Evolutionary conservation across 2,797 vertebrate species (phyloP).

Genomic region (Lates japonicus): DNA sequence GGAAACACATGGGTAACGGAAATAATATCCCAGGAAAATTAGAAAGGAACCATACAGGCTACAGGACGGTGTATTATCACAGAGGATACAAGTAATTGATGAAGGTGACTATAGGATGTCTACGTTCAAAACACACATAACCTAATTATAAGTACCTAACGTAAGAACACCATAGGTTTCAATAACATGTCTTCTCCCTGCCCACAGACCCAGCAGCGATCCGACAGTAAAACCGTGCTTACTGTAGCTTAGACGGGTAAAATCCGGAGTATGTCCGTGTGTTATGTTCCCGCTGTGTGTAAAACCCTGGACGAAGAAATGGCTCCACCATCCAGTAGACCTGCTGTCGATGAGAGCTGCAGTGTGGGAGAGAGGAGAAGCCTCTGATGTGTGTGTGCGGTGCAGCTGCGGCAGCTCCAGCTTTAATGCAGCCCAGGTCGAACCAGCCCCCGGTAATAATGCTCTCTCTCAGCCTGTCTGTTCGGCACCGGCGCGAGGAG

Average conservation of each 20-base stretch:
- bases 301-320: not conserved
- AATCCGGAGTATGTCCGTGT: slow-evolving; percentile 49
- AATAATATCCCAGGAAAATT: not conserved
- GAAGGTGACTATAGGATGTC: too few species aligned
- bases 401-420: slow-evolving; percentile 80
- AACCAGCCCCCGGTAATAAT: slow-evolving; percentile 78
- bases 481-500: slow-evolving; percentile 25
- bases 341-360: slow-evolving; percentile 64
- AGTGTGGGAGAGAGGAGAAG: slow-evolving; percentile 57
- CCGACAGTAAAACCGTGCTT: slow-evolving; percentile 42
- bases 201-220: slow-evolving; percentile 32
- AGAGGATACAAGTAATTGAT: too few species aligned
- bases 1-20: not conserved
- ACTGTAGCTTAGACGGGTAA: slow-evolving; percentile 53
- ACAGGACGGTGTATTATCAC: not conserved
- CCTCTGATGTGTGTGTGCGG: slow-evolving; percentile 66
- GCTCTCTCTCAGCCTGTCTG: slow-evolving; percentile 50
- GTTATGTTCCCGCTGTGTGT: slow-evolving; percentile 28
- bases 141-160: not conserved
- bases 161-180: slow-evolving; percentile 3
- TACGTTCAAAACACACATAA: not conserved
- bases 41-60: not conserved
- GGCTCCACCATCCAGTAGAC: slow-evolving; percentile 65
- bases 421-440: slow-evolving; percentile 80
- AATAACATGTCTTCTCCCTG: slow-evolving; percentile 12